Evolutionary conservation across 1,140 invertebrate genomes (phyloP), one percentile per base, ranked within the genome.

Genomic region (Cyphomyrmex costatus): DNA sequence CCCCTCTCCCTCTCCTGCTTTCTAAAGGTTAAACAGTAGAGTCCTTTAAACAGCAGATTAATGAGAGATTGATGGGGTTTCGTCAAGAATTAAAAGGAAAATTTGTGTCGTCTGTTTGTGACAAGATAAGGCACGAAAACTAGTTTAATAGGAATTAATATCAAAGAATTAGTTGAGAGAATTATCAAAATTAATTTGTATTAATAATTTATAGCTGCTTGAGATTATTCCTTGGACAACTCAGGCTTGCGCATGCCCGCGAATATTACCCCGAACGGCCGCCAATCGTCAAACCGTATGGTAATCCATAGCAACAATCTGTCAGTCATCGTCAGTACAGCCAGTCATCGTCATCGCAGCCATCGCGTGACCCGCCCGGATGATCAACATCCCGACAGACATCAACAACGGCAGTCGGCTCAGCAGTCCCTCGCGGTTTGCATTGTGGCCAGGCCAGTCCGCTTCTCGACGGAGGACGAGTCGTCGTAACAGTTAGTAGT

Each of bases 211-310:
- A 19, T 6, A 68, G 65, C 12, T 4, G 21, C 21, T 42, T 0
- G 42, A 68, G 36, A 66, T 36, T 66, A 33, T 21, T 33, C 36
- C 27, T 30, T 33, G 51, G 30, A 74, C 71, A 56, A 56, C n/a
- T 53, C 49, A 19, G 12, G n/a, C 71, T 74, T n/a, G 71, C 71
- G 71, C 71, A 74, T 74, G 71, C 51, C 6, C 30, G 30, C 51
- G 30, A 33, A 3, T 8, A n/a, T 6, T 16, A 36, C 16, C 16
- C 33, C n/a, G 8, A 56, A 77, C 74, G 71, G 70, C 87, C 80
- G 89, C 78, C 78, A 90, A 89, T 90, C 85, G 79, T 80, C 61
- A 87, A 90, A 85, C 86, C 76, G 88, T 85, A 65, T n/a, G 36
- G 24, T 27, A 65, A 63, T 12, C n/a, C 3, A n/a, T n/a, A 2